Base-by-base conservation (phyloP, 2,888 invertebrate genomes). In the Ophioninae sp. region DNA sequence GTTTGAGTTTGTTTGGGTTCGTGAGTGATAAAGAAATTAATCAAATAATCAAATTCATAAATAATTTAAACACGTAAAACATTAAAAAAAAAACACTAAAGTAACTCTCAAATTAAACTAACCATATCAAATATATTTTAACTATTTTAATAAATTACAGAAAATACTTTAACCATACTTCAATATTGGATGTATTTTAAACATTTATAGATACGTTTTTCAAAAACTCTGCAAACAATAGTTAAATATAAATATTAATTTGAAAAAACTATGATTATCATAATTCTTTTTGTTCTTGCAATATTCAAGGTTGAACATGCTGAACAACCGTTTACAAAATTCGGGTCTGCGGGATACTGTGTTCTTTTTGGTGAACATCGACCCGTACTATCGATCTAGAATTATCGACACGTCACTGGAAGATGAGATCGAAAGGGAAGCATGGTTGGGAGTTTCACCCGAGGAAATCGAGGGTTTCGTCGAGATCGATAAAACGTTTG, bases 321-420 rank as follows among this genome's bases (percentile, higher is more conserved):
- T 91, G 75, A 88, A 88, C 73, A 87, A 87, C 61, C 89, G 89
- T 56, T 87, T 91, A 61, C 86, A 87, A 56, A 88, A 83, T 72
- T 89, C 89, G 9, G 89, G 89, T 5, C 85, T 91, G 41, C 74
- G 85, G 41, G 87, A 90, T 41, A 86, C 90, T 10, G 82, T 85
- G 9, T 90, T 91, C 81, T 90, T 90, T 79, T 87, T 87, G 9
- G 86, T 91, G 65, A 87, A 86, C 68, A 87, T 87, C 6, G 72
- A 84, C 22, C 30, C 84, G 30, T 64, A 68, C 17, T 76, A 74
- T 17, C 37, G 83, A 56, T 71, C 81, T 6, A 67, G 75, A 23
- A 51, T 51, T 0, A 73, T 84, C 8, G 86, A 87, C n/a, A 76
- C 51, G 51, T 17, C 81, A 10, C n/a, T 64, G 22, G 88, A 89